Base-by-base conservation (phyloP, 2,888 invertebrate species). In the Spodoptera littoralis region DNA sequence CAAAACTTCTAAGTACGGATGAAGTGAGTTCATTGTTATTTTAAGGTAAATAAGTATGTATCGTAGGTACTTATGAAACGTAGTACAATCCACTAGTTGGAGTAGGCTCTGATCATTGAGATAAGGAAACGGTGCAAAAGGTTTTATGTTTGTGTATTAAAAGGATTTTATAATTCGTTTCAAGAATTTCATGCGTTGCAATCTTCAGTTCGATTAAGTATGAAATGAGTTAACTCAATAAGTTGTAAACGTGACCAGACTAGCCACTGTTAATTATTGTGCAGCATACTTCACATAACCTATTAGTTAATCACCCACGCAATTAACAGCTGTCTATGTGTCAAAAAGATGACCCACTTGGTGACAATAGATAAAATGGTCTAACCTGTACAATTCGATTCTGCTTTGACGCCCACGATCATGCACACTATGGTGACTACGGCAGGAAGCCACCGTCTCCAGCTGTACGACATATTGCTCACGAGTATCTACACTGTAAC, bases 361-460 rank as follows among this genome's bases (percentile, higher is more conserved):
- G 72, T 74, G 68, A 79, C 76, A 72, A 78, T 80, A 81, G 65
- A 82, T 77, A 80, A 80, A 84, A 76, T 64, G 59, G 73, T 86
- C 92, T 89, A 91, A 92, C 92, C 91, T 92, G 80, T 52, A 75
- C 74, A 70, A 58, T 61, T 18, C 57, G 56, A 53, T 72, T 77
- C 73, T 60, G 81, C 80, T 51, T 75, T 69, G 47, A 81, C 66
- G 62, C 70, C 68, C 59, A 81, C 73, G 72, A 82, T 77, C 76
- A 82, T 78, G 79, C 85, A 68, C 79, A 87, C 67, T 50, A 86
- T 71, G 79, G 85, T 85, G 67, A 83, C 66, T 75, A 84, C 77
- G 70, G 82, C 81, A 70, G 76, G 80, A 65, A 87, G 79, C 69
- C 76, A 81, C 83, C 76, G 76, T 79, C 78, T 79, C 83, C 84